Percentiles rank a stretch among this genome's conserved stretches.
phyloP scores from a whole-genome alignment of 2,888 invertebrate genomes.

The Blastobasis lacticolella region DNA sequence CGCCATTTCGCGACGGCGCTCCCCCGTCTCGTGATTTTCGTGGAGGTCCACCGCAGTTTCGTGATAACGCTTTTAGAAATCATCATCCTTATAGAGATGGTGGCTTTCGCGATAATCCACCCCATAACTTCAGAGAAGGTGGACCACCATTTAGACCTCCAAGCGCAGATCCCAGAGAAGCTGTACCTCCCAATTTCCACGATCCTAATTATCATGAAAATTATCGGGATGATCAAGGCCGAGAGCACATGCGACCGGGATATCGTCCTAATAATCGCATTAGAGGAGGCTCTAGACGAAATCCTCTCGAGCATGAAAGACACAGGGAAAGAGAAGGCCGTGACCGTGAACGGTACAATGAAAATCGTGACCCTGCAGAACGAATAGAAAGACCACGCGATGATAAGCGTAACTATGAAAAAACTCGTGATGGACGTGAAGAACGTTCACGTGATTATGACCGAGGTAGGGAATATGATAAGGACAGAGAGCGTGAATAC shows the following conservation, averaged over 20 bases:
- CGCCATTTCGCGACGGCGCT: slow-evolving; percentile 36
- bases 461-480: slow-evolving; percentile 52
- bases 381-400: slow-evolving; percentile 59
- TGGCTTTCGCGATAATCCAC: slow-evolving; percentile 48
- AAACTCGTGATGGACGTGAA: slow-evolving; percentile 34
- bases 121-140: slow-evolving; percentile 50
- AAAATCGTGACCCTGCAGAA: slow-evolving; percentile 53
- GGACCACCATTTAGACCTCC: slow-evolving; percentile 51
- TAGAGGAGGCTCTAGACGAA: slow-evolving; percentile 49
- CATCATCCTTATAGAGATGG: slow-evolving; percentile 51
- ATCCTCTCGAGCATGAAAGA: slow-evolving; percentile 49
- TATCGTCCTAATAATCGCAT: slow-evolving; percentile 42
- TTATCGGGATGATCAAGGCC: slow-evolving; percentile 47
- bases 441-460: slow-evolving; percentile 44
- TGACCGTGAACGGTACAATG: slow-evolving; percentile 54
- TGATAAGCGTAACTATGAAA: slow-evolving; percentile 39
- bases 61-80: slow-evolving; percentile 50
- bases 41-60: slow-evolving; percentile 47
- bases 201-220: slow-evolving; percentile 57
- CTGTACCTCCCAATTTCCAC: slow-evolving; percentile 39
- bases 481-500: slow-evolving; percentile 53
- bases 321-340: slow-evolving; percentile 59
- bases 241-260: slow-evolving; percentile 45
- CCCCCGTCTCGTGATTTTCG: slow-evolving; percentile 34
- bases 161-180: slow-evolving; percentile 52